Evolutionary conservation across 92 coral and sea anemone species (phyloP).

Genomic region (Umimayanthus chanpuru): DNA sequence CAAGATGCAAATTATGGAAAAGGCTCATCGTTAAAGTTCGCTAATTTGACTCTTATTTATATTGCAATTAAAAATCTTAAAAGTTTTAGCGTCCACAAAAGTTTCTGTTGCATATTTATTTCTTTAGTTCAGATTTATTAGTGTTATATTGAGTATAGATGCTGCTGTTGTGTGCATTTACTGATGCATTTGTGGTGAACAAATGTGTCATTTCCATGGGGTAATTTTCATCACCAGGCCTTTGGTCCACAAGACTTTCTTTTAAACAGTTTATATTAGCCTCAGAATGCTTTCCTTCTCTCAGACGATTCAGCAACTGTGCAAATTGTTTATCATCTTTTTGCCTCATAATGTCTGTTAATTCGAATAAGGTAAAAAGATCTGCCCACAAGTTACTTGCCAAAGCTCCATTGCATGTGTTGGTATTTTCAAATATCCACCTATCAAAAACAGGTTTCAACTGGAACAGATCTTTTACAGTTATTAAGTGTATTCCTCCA

Average conservation of each 20-base stretch:
- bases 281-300: conserved; percentile 62
- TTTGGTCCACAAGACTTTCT: conserved; percentile 42
- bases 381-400: conserved; percentile 51
- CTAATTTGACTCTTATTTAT: too few relatives aligned
- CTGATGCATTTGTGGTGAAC: conserved; percentile 58
- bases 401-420: conserved; percentile 41
- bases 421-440: conserved; percentile 52
- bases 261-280: conserved; percentile 61
- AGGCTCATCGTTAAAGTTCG: too few relatives aligned
- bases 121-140: too few relatives aligned
- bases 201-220: conserved; percentile 53
- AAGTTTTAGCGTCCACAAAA: not conserved
- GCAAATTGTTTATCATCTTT: conserved; percentile 77
- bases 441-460: conserved; percentile 64
- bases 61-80: not conserved
- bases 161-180: too few relatives aligned
- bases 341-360: conserved; percentile 67
- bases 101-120: not conserved
- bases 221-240: conserved; percentile 45
- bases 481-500: conserved; percentile 53
- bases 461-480: conserved; percentile 64
- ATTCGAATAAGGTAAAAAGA: conserved; percentile 42
- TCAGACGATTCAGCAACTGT: not conserved
- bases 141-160: too few relatives aligned
- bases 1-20: not conserved